phyloP scores from a whole-genome alignment of 2,797 vertebrate species.

The Leuciscus waleckii region DNA sequence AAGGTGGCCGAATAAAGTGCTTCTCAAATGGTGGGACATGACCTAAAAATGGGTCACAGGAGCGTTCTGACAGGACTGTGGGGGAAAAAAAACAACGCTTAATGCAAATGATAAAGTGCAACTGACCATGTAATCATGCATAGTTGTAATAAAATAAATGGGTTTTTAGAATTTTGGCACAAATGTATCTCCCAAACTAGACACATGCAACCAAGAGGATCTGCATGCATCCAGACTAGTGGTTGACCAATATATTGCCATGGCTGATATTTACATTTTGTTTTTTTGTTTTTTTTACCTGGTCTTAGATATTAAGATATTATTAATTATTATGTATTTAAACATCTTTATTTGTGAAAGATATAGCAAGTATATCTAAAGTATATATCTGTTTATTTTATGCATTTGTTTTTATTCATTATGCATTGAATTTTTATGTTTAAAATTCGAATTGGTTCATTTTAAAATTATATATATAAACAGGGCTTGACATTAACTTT shows the following conservation, averaged over 20 bases:
- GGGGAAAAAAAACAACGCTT: neutral
- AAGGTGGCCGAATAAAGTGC: neutral
- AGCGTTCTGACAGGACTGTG: neutral
- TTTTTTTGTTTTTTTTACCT: no score
- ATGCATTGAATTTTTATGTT: no score
- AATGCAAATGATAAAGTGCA: neutral
- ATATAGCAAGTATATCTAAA: neutral
- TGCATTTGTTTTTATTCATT: neutral
- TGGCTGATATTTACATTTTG: no score
- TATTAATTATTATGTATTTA: no score
- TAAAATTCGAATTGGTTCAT: no score
- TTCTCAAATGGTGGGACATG: neutral
- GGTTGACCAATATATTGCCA: neutral
- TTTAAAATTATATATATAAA: no score
- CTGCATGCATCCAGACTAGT: conserved; percentile 2
- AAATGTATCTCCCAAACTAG: neutral
- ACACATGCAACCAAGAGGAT: neutral
- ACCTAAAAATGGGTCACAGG: conserved; percentile 3
- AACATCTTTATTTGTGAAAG: neutral
- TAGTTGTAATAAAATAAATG: neutral
- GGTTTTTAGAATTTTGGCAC: neutral
- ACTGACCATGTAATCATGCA: neutral
- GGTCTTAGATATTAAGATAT: no score
- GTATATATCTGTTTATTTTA: neutral
- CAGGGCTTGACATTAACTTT: no score